Base-by-base conservation (phyloP, 2,888 invertebrate species). In the Apotomis capreana region DNA sequence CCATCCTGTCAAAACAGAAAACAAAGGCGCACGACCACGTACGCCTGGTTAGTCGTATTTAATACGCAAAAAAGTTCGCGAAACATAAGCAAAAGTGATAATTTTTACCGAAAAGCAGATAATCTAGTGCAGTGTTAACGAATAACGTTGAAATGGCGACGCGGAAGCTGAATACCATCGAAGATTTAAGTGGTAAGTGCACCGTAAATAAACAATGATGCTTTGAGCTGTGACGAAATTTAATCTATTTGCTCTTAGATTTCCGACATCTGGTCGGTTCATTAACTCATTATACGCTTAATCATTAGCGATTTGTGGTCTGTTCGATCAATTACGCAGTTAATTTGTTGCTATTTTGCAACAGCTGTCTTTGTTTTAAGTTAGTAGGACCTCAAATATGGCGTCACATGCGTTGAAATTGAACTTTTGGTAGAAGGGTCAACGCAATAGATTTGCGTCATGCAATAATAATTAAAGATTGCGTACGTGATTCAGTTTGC, bases 171-270 rank as follows among this genome's bases (percentile, higher is more conserved):
- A 93, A 92, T 78, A 93, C 92, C 69, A 85, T 92, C 78, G 93
- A 93, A 84, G 93, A 93, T 83, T 78, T 93, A 67, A 92, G 92
- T 81, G 93, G 93, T 93, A 79, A 92, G 92, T 87, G 74, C 74
- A 74, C 79, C 76, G 80, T 86, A 87, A 83, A 88, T 88, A 89
- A 88, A 87, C 86, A 88, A 83, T 81, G 79, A 77, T 75, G 78
- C 78, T 79, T 79, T 80, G 82, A 83, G 84, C 83, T 81, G 82
- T 85, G 83, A 82, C 79, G 83, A 86, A 86, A 85, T 83, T 73
- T 64, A 75, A 81, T 78, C 79, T 82, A 81, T 78, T 74, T 82
- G 83, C 85, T 78, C 78, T 76, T 78, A 79, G 79, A 59, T 68
- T 59, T 60, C 8, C 52, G 46, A 44, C 51, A 68, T 72, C 52